These are phyloP conservation scores for Homalodisca vitripennis DNA, from an alignment of 1,140 invertebrate genomes.

Conservation along the genomic window DNA sequence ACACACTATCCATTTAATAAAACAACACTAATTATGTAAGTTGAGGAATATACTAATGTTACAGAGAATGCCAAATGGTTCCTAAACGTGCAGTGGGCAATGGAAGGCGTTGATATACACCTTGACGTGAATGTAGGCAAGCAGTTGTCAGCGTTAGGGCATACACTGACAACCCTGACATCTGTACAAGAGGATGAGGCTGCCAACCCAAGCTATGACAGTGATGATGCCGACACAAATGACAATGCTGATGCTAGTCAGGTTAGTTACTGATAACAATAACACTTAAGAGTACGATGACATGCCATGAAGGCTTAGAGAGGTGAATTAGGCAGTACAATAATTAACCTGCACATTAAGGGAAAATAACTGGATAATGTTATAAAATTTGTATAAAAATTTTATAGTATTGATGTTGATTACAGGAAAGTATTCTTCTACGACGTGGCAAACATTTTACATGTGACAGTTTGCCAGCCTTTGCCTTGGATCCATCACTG, in stretches of 20 bases:
- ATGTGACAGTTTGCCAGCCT: slow-evolving; percentile 71
- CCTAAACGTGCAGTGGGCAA: slow-evolving; percentile 96
- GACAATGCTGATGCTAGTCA: slow-evolving; percentile 39
- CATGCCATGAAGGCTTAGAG: not conserved
- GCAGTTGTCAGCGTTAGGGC: slow-evolving; percentile 87
- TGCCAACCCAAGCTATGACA: slow-evolving; percentile 68
- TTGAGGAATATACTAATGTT: no score
- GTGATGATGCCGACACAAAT: slow-evolving; percentile 56
- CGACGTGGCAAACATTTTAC: slow-evolving; percentile 61
- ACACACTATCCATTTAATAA: no score
- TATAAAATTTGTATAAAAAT: no score
- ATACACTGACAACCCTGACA: slow-evolving; percentile 93
- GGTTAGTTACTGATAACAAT: slow-evolving; percentile 19
- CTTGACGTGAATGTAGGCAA: slow-evolving; percentile 95
- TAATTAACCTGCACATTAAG: no score
- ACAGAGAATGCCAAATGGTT: slow-evolving; percentile 96
- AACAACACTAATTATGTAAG: no score
- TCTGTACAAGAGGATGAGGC: slow-evolving; percentile 76
- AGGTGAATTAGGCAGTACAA: not conserved
- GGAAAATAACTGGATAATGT: no score
- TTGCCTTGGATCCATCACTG: slow-evolving; percentile 81
- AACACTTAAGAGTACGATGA: not conserved
- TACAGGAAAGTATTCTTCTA: slow-evolving; percentile 66
- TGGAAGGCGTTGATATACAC: slow-evolving; percentile 98
- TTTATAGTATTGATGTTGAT: slow-evolving; percentile 34